Percentiles rank a stretch among this genome's conserved stretches.
Evolutionary conservation across 2,113 vertebrate genomes (phyloP).

Genomic region (Indicator maculatus): DNA sequence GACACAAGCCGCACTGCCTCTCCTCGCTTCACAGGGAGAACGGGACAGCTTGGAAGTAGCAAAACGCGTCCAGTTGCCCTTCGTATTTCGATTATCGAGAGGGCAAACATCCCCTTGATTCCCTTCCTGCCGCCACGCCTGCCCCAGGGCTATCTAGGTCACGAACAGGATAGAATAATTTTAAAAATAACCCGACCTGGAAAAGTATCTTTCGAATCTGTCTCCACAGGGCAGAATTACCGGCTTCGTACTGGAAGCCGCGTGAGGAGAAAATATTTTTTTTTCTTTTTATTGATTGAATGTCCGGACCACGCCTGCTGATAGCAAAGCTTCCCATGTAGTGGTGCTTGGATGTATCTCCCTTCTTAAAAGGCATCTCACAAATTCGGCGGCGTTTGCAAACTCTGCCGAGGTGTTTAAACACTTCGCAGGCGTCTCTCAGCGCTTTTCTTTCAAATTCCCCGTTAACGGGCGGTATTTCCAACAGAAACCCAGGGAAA

Average conservation of each 20-base stretch:
- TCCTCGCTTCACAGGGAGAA: background rate
- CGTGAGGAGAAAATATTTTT: background rate
- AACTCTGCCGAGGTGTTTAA: background rate
- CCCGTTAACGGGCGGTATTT: background rate
- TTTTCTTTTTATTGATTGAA: background rate
- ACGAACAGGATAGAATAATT: background rate
- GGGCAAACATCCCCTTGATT: background rate
- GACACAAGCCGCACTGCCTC: background rate
- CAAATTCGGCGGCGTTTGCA: background rate
- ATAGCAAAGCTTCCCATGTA: background rate
- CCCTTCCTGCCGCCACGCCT: background rate
- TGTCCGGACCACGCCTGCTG: background rate
- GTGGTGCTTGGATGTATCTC: fast-evolving
- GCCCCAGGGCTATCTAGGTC: slow-evolving; percentile 25
- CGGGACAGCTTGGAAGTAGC: background rate
- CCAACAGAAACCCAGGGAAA: background rate
- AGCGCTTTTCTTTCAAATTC: background rate
- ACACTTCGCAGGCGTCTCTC: background rate
- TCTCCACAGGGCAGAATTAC: background rate
- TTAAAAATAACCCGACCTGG: slow-evolving; percentile 20
- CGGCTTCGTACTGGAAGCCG: background rate
- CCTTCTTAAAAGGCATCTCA: background rate
- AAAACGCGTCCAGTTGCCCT: background rate
- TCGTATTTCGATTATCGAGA: background rate
- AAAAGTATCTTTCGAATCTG: background rate